Base-by-base conservation (phyloP, 2,797 vertebrate genomes). In the Pogonophryne albipinna region DNA sequence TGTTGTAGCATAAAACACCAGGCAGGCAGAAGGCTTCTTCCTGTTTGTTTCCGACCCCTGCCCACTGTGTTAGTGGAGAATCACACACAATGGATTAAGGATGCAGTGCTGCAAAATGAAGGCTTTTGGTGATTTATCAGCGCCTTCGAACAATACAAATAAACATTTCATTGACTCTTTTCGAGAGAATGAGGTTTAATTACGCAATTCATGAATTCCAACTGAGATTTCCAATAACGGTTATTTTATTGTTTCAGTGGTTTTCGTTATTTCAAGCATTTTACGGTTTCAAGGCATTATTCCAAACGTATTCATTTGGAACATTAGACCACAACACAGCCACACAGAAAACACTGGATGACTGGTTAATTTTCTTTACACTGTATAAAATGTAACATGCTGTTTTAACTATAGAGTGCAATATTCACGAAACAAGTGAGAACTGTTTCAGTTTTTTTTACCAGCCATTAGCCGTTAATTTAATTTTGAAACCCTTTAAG, bases 201-300 rank as follows among this genome's bases (percentile, higher is more conserved):
- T 65, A 62, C 3, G 2, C 1, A 59, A 49, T 63, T 44, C 9
- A 58, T 42, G 4, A 59, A 80, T 63, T 78, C 52, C 31, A 61
- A 49, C 42, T 52, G 56, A 67, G 55, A 82, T 65, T 76, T 75
- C 23, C 53, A 53, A 62, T 49, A 66, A 71, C 3, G 0, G 52
- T 23, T 55, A 66, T 74, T 71, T 62, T 70, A 70, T 71, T 56
- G 62, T 59, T 68, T 68, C 45, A 46, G 70, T 64, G 14, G 49
- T 49, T 47, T 4, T 9, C 9, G 13, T 55, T 77, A 47, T 73
- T 64, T 65, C 19, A 66, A 49, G 7, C 16, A 46, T 49, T 74
- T 55, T 58, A 69, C 13, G 14, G n/a, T 20, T 76, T 42, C 10
- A 23, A 53, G 50, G 34, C 47, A 61, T 66, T 53, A 68, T 56